These are phyloP conservation scores for Benitochromis conjunctus DNA, from an alignment of 2,113 vertebrate genomes.

Conservation along the genomic window DNA sequence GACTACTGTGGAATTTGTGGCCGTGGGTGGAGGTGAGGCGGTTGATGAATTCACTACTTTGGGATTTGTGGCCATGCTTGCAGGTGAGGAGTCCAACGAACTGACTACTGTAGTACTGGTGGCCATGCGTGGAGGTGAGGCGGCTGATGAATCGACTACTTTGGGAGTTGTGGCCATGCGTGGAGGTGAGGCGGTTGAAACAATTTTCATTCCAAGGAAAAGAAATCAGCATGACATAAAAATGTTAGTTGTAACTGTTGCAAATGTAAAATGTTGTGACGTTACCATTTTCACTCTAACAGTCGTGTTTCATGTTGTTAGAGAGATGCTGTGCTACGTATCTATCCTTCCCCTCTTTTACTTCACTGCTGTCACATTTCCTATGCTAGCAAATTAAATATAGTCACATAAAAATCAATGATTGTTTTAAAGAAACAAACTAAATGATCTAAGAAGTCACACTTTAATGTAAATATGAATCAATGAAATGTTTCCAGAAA, in stretches of 20 bases:
- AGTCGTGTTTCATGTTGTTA: too few relatives aligned
- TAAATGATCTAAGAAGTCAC: not conserved
- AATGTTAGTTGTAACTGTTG: not conserved
- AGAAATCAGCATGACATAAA: not conserved
- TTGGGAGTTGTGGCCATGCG: accelerated
- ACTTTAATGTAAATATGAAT: too few relatives aligned
- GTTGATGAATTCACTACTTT: accelerated
- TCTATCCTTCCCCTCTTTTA: not conserved
- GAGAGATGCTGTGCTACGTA: not conserved
- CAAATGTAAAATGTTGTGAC: not conserved
- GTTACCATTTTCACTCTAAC: not conserved
- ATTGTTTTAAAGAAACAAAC: not conserved
- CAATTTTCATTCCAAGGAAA: not conserved
- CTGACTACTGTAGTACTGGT: not conserved
- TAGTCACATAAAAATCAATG: not conserved
- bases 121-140: not conserved
- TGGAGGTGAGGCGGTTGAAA: not conserved
- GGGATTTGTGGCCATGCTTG: too few relatives aligned
- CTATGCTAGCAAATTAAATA: not conserved
- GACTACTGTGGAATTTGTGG: accelerated
- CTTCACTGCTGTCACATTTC: not conserved
- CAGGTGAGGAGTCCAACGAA: too few relatives aligned
- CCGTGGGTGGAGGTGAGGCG: accelerated
- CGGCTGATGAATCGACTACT: accelerated
- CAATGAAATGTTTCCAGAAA: too few relatives aligned